These are phyloP conservation scores for Diachasmimorpha longicaudata DNA, from an alignment of 1,140 invertebrate species.

Conservation along the genomic window DNA sequence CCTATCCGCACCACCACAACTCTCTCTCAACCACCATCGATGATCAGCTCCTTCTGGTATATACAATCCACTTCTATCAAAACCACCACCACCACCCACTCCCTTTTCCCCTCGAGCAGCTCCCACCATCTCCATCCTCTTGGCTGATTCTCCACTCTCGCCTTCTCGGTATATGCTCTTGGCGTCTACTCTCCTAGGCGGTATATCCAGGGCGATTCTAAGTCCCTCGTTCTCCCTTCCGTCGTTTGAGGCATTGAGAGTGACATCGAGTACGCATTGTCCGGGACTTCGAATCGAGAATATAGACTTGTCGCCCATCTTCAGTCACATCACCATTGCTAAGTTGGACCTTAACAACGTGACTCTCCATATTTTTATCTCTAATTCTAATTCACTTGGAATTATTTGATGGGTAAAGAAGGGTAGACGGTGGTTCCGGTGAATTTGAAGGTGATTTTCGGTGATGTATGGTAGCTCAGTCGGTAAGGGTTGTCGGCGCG, in stretches of 20 bases:
- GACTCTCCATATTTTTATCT: no score
- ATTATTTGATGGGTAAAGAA: no score
- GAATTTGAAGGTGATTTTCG: no score
- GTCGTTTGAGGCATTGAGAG: constrained; percentile 45
- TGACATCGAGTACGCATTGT: constrained; percentile 53
- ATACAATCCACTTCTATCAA: constrained; percentile 2
- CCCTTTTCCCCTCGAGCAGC: no score
- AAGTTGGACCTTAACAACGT: not conserved
- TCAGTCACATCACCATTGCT: not conserved
- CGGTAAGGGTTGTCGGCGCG: no score
- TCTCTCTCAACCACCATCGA: constrained; percentile 16
- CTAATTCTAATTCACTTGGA: no score
- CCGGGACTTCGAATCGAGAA: constrained; percentile 36
- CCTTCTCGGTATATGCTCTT: constrained; percentile 15
- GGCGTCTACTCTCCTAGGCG: constrained; percentile 11
- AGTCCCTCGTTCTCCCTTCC: constrained; percentile 38
- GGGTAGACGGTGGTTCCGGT: no score
- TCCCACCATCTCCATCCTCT: not conserved
- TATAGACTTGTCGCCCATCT: constrained; percentile 19
- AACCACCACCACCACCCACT: no score
- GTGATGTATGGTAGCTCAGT: no score
- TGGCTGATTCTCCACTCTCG: constrained; percentile 10
- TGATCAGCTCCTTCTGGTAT: constrained; percentile 22
- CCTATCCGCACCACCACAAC: not conserved
- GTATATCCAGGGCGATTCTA: constrained; percentile 38